These are phyloP conservation scores for Anniella stebbinsi DNA, from an alignment of 2,797 vertebrate species.

Conservation along the genomic window DNA sequence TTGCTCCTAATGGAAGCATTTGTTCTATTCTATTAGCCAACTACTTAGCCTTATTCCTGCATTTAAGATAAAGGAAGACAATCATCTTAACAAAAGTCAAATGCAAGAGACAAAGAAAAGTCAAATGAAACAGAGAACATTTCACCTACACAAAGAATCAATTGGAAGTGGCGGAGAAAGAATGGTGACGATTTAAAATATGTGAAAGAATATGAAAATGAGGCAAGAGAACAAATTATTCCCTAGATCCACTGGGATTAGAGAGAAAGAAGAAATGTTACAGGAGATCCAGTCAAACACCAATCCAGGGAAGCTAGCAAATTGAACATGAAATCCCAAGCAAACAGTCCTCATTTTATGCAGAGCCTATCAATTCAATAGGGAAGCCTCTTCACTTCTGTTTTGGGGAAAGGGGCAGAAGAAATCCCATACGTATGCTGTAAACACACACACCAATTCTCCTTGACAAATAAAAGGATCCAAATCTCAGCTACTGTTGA, in stretches of 20 bases:
- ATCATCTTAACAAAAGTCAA: conserved; percentile 18
- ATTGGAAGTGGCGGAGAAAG: not conserved
- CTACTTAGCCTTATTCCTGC: not conserved
- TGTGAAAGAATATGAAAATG: not conserved
- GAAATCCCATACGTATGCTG: not conserved
- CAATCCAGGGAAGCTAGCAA: not conserved
- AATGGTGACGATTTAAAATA: not conserved
- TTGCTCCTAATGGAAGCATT: conserved; percentile 2
- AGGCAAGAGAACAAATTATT: not conserved
- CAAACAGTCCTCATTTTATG: not conserved
- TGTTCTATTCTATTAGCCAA: not conserved
- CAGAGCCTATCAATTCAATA: not conserved
- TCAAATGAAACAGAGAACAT: not conserved
- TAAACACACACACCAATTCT: not conserved
- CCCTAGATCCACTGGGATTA: not conserved
- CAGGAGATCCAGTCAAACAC: not conserved
- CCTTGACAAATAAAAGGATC: not conserved
- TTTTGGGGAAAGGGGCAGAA: not conserved
- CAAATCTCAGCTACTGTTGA: not conserved
- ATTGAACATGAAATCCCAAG: not conserved
- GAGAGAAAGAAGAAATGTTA: not conserved
- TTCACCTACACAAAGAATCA: not conserved
- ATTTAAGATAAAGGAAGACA: conserved; percentile 43
- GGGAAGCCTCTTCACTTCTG: not conserved
- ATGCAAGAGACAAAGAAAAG: not conserved